Base-by-base conservation (phyloP, 2,797 vertebrate species). In the Pseudochirops cupreus region DNA sequence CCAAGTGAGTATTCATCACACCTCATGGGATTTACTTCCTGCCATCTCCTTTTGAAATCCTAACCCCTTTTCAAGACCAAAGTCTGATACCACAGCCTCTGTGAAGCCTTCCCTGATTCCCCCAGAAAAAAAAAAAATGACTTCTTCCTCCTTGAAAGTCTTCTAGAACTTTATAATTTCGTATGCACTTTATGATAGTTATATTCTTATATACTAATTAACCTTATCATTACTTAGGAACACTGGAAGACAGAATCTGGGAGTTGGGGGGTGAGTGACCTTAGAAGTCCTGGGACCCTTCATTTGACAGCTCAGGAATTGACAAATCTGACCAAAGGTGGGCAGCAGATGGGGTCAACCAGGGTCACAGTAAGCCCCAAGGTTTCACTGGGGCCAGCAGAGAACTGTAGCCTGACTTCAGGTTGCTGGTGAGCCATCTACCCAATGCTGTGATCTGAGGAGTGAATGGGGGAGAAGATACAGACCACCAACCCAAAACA, bases 181-280 rank as follows among this genome's bases (percentile, higher is more conserved):
- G 0, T 18, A 74, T 0, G 6, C n/a, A 24, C 16, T 9, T 3
- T 3, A 24, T 24, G n/a, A 16, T 7, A 21, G n/a, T 46, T 10
- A 9, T 39, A 7, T 82, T 21, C n/a, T 39, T 39, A 18, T 6
- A n/a, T 21, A 39, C 67, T 39, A 18, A 39, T 39, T 18, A 39
- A 21, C 3, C 7, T 46, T 0, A n/a, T n/a, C 29, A 31, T 31
- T 59, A 31, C 58, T 62, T 33, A 24, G n/a, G n/a, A 74, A 24
- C 18, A 39, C 1, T 46, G 74, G 74, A n/a, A 46, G 67, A 18
- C 2, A 3, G 33, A 18, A 7, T 74, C 67, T 46, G 67, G n/a
- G 39, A 46, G 62, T 4, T 26, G 74, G 74, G 74, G 39, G 39
- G 31, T 10, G 74, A 46, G 21, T 11, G 39, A 46, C 74, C 74